These are phyloP conservation scores for Acropora tenuis DNA, from an alignment of 64 coral and sea anemone genomes.

Conservation along the genomic window DNA sequence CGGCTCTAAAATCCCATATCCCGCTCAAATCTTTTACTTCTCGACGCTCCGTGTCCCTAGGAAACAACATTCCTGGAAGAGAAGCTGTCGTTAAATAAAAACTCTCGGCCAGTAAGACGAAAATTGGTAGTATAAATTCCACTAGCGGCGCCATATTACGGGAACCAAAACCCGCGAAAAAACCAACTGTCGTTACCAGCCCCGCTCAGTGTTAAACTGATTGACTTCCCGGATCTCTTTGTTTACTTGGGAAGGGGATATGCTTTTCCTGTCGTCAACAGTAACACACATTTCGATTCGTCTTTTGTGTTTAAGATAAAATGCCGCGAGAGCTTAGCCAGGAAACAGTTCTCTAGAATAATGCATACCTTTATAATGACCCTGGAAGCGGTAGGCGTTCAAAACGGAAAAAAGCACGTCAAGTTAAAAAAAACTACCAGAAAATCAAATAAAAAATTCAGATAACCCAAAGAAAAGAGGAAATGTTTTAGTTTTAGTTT, in stretches of 20 bases:
- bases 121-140: slow-evolving; percentile 2
- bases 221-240: neutral
- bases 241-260: neutral
- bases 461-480: neutral
- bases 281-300: too few relatives aligned
- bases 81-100: neutral
- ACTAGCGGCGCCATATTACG: slow-evolving; percentile 5
- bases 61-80: slow-evolving; percentile 86
- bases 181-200: neutral
- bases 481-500: neutral
- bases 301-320: too few relatives aligned
- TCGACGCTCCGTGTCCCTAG: slow-evolving; percentile 82
- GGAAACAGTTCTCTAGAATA: too few relatives aligned
- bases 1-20: slow-evolving; percentile 91
- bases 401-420: too few relatives aligned
- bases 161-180: neutral
- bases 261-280: too few relatives aligned
- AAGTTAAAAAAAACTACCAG: too few relatives aligned
- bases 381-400: too few relatives aligned
- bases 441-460: too few relatives aligned
- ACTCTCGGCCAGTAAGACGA: neutral
- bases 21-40: slow-evolving; percentile 92
- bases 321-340: too few relatives aligned
- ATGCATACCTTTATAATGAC: too few relatives aligned
- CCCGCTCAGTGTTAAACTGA: neutral